These are phyloP conservation scores for Drepana falcataria DNA, from an alignment of 2,888 invertebrate genomes.

Conservation along the genomic window DNA sequence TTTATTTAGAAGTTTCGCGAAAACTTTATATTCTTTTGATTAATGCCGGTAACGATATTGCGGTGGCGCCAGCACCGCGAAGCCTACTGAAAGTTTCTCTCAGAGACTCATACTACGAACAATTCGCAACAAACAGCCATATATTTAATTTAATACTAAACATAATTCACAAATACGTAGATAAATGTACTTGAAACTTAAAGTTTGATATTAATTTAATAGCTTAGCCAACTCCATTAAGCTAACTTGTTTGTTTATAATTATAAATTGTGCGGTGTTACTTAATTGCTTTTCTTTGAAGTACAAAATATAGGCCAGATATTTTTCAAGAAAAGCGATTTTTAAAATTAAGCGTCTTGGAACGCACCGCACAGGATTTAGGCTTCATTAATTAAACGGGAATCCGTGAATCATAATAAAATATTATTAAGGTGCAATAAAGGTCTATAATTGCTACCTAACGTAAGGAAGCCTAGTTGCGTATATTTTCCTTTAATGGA, in stretches of 20 bases:
- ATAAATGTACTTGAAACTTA: conserved; percentile 31
- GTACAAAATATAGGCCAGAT: background rate
- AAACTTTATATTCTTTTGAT: background rate
- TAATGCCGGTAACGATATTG: background rate
- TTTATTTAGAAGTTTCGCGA: background rate
- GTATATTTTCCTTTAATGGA: too few species aligned
- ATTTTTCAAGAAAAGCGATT: background rate
- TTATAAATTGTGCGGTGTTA: conserved; percentile 21
- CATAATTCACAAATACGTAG: conserved; percentile 21
- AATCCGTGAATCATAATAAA: conserved; percentile 12
- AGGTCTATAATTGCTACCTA: background rate
- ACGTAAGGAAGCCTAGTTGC: too few species aligned
- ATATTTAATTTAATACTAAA: background rate
- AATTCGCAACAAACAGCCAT: background rate
- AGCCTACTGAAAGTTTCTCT: background rate
- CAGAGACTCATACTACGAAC: background rate
- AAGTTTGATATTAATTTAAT: conserved; percentile 41
- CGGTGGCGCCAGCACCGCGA: background rate
- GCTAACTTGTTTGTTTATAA: conserved; percentile 36
- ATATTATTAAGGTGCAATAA: conserved; percentile 13
- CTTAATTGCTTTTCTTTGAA: conserved; percentile 13
- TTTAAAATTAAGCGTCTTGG: background rate
- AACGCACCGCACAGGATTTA: background rate
- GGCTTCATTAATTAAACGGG: background rate
- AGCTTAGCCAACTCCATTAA: conserved; percentile 43